Percentiles rank a stretch among this genome's conserved stretches.
Evolutionary conservation across 2,113 vertebrate species (phyloP).

Genomic region (Agapornis roseicollis): DNA sequence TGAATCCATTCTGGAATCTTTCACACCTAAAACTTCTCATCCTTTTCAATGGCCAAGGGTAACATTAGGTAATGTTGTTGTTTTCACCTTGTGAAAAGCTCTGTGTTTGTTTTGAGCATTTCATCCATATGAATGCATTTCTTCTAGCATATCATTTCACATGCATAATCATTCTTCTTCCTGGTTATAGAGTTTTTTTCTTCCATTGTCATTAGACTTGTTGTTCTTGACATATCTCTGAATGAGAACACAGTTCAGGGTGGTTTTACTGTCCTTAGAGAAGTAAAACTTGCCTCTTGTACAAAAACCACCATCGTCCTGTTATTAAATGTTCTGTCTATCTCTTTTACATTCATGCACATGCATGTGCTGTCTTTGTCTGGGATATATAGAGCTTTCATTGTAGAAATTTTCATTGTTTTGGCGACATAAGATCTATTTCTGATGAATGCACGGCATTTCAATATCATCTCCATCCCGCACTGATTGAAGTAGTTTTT

Average conservation of each 20-base stretch:
- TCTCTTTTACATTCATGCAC: background rate
- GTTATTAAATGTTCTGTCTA: background rate
- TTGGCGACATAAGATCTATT: background rate
- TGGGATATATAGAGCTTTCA: background rate
- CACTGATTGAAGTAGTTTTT: background rate
- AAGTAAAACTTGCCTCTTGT: slow-evolving; percentile 40
- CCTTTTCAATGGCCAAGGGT: slow-evolving; percentile 78
- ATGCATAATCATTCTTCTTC: slow-evolving; percentile 35
- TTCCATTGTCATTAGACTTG: background rate
- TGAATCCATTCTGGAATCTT: slow-evolving; percentile 74
- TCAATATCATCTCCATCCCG: background rate
- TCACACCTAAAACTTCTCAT: slow-evolving; percentile 74
- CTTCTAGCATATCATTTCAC: slow-evolving; percentile 50
- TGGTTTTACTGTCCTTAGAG: background rate
- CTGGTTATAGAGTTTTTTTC: background rate
- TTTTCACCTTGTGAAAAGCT: slow-evolving; percentile 63
- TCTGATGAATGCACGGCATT: background rate
- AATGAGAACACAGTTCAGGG: background rate
- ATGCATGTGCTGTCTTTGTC: background rate
- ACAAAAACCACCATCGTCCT: slow-evolving; percentile 19
- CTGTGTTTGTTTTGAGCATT: slow-evolving; percentile 58
- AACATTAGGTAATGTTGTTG: slow-evolving; percentile 79
- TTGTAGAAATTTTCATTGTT: background rate
- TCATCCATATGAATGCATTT: slow-evolving; percentile 62
- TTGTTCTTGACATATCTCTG: background rate